Evolutionary conservation across 2,888 invertebrate species (phyloP).

Genomic region (Salticus scenicus): DNA sequence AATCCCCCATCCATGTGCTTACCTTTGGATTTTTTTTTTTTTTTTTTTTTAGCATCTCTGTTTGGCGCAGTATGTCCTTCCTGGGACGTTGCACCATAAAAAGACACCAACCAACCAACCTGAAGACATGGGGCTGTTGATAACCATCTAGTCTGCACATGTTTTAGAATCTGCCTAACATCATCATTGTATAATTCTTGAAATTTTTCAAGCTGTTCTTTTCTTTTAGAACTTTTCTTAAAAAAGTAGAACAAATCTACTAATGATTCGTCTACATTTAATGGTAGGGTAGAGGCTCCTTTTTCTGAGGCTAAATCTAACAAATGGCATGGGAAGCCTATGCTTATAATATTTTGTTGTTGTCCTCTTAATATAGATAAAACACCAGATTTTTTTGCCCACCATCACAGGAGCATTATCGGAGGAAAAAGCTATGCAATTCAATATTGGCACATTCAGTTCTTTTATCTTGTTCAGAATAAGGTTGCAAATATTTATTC

Average conservation of each 20-base stretch:
- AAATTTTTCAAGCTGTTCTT: background rate
- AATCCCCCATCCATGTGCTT: too few species aligned
- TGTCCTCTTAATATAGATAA: background rate
- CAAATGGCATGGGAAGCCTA: slow-evolving; percentile 7
- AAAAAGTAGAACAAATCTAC: slow-evolving; percentile 10
- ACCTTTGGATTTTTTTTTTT: too few species aligned
- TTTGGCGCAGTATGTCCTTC: too few species aligned
- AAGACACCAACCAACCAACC: too few species aligned
- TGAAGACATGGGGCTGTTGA: background rate
- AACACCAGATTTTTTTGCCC: background rate
- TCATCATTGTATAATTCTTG: background rate
- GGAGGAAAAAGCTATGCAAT: background rate
- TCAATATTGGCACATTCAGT: background rate
- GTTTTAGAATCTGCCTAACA: background rate
- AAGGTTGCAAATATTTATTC: background rate
- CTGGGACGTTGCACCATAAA: too few species aligned
- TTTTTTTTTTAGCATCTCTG: too few species aligned
- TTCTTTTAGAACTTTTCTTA: slow-evolving; percentile 3
- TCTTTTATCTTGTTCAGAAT: background rate
- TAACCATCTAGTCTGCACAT: background rate
- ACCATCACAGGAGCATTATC: slow-evolving; percentile 10
- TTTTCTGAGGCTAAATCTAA: slow-evolving; percentile 5
- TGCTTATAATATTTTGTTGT: background rate
- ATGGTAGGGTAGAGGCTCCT: background rate
- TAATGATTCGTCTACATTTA: slow-evolving; percentile 2